phyloP scores from a whole-genome alignment of 2,888 invertebrate genomes.

The Luffia ferchaultella region DNA sequence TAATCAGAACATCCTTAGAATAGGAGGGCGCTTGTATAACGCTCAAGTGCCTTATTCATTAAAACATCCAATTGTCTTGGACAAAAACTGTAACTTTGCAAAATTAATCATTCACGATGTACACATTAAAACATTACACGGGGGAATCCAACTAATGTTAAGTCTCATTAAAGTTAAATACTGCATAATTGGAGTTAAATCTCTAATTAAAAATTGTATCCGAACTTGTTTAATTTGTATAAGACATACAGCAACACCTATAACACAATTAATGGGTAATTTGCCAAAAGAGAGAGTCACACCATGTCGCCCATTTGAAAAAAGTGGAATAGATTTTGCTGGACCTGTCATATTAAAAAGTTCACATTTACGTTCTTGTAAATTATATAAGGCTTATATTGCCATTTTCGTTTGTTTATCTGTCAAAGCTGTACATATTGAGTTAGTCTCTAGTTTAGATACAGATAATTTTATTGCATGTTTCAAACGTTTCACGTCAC shows the following conservation, averaged over 20 bases:
- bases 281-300: conserved; percentile 5
- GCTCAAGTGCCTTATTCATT: conserved; percentile 4
- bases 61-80: conserved; percentile 17
- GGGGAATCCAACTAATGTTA: conserved; percentile 17
- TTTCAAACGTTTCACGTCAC: conserved; percentile 15
- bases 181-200: conserved; percentile 15
- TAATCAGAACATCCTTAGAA: neutral
- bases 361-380: conserved; percentile 1
- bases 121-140: conserved; percentile 17
- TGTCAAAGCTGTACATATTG: conserved; percentile 21
- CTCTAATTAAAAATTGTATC: neutral
- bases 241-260: neutral
- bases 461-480: conserved; percentile 20
- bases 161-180: conserved; percentile 15
- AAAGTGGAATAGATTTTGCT: conserved; percentile 8
- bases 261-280: conserved; percentile 6
- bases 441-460: conserved; percentile 21
- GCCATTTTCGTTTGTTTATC: conserved; percentile 17
- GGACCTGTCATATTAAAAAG: conserved; percentile 8
- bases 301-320: conserved; percentile 2
- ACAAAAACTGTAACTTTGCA: conserved; percentile 9
- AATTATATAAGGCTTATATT: conserved; percentile 6
- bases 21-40: neutral
- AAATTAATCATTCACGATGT: conserved; percentile 14
- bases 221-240: conserved; percentile 4